Evolutionary conservation across 2,113 vertebrate species (phyloP).

Genomic region (Urocynchramus pylzowi): DNA sequence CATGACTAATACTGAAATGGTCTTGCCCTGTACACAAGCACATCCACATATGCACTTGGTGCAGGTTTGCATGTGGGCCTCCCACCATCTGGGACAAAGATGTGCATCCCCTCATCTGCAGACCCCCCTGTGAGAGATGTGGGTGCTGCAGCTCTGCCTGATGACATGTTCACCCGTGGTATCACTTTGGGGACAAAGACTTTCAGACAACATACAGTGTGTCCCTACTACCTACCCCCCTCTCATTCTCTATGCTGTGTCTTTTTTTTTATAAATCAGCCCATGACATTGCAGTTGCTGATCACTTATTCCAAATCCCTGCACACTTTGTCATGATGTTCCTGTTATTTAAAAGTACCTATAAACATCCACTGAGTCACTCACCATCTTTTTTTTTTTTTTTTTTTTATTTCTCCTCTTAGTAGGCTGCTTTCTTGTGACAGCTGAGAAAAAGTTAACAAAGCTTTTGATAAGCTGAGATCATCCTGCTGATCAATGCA

Average conservation of each 20-base stretch:
- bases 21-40: background rate
- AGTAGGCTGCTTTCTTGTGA: background rate
- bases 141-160: background rate
- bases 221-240: background rate
- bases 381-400: background rate
- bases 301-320: background rate
- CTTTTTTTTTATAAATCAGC: background rate
- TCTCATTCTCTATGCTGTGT: background rate
- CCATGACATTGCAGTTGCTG: fast-evolving
- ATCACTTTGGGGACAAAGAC: background rate
- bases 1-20: background rate
- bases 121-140: fast-evolving
- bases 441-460: conserved; percentile 1
- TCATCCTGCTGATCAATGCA: background rate
- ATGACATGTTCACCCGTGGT: fast-evolving
- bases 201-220: fast-evolving
- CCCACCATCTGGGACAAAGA: background rate
- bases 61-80: fast-evolving
- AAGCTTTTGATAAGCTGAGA: background rate
- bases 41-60: fast-evolving
- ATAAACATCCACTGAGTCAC: background rate
- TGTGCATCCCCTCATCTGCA: fast-evolving
- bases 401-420: background rate
- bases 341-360: background rate
- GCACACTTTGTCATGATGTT: background rate